Conservation (phyloP, 2,888 invertebrate species). For the Oligia strigilis region DNA sequence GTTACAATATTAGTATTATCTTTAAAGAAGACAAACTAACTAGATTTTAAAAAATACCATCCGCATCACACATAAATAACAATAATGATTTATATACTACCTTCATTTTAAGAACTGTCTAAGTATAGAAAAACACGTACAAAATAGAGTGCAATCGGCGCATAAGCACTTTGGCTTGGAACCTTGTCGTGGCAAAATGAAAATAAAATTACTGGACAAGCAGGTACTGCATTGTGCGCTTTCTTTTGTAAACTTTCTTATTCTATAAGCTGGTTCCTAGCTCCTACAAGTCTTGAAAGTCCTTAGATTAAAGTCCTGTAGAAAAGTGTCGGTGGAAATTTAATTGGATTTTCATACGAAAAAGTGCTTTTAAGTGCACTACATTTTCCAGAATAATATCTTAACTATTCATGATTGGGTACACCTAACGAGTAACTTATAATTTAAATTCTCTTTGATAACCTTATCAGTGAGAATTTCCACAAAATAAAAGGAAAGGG, state of each 20-base stretch:
- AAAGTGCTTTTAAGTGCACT: background rate
- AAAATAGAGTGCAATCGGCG: background rate
- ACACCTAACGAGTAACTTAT: background rate
- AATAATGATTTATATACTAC: too few relatives aligned
- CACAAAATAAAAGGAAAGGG: too few relatives aligned
- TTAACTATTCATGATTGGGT: background rate
- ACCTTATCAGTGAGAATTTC: too few relatives aligned
- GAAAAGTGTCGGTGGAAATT: background rate
- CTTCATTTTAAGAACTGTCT: too few relatives aligned
- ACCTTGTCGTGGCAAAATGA: constrained; percentile 2
- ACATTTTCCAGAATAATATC: background rate
- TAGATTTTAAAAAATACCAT: too few relatives aligned
- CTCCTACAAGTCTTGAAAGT: background rate
- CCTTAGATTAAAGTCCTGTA: background rate
- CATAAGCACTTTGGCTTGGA: background rate
- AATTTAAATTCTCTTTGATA: too few relatives aligned
- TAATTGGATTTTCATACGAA: background rate
- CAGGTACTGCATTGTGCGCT: background rate
- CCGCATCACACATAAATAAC: too few relatives aligned
- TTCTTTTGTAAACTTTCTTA: constrained; percentile 1
- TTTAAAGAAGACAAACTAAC: too few relatives aligned
- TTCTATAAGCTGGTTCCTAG: background rate
- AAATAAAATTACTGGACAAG: constrained; percentile 15
- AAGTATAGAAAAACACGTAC: background rate
- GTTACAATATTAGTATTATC: too few relatives aligned